These are phyloP conservation scores for Daubentonia madagascariensis DNA, from an alignment of 2,113 vertebrate genomes.

Conservation along the genomic window DNA sequence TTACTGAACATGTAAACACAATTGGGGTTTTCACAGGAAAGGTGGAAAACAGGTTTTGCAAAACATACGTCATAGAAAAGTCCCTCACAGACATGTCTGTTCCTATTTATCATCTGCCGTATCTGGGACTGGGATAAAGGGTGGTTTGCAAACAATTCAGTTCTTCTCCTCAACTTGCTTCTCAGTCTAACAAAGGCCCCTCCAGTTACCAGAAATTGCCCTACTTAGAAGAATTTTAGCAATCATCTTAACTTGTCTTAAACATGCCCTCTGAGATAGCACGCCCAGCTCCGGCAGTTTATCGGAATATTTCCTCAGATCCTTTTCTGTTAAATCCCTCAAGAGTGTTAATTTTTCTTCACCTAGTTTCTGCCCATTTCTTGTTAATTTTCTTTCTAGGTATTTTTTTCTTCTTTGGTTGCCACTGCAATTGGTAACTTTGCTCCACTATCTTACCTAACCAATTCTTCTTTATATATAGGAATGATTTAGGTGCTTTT, in stretches of 20 bases:
- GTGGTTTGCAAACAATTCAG: background rate
- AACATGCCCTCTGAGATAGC: background rate
- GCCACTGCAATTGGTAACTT: background rate
- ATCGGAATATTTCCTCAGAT: background rate
- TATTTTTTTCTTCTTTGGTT: background rate
- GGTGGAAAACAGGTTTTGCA: slow-evolving; percentile 50
- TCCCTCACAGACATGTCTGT: background rate
- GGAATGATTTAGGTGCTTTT: background rate
- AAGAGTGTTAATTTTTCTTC: background rate
- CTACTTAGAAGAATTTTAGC: background rate
- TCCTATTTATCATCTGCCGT: slow-evolving; percentile 14
- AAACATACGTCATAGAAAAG: slow-evolving; percentile 33
- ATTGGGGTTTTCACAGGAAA: slow-evolving; percentile 1
- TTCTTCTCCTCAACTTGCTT: background rate
- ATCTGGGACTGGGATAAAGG: background rate
- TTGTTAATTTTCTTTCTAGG: background rate
- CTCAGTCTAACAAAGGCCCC: background rate
- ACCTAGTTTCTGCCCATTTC: background rate
- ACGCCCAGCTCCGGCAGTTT: background rate
- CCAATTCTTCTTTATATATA: background rate
- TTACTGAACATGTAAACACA: background rate
- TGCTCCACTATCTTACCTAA: background rate
- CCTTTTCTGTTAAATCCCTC: background rate
- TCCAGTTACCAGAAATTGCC: background rate
- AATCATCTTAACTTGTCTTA: background rate